A percentile compares a stretch with the other conserved stretches of the same genome.
Conservation (phyloP, 2,113 vertebrate species). For the Menura novaehollandiae region DNA sequence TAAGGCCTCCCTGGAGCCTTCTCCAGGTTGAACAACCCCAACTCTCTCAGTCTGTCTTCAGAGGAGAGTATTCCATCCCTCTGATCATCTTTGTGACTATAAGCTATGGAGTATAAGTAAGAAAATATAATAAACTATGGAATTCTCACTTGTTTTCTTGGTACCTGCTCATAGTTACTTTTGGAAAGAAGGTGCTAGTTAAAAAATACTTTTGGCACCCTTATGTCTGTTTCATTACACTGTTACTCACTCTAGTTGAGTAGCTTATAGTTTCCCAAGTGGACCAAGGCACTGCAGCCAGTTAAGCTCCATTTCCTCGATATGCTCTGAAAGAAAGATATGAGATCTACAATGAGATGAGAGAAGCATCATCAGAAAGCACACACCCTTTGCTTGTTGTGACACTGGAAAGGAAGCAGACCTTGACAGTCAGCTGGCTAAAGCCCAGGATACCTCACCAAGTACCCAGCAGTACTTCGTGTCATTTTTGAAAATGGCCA, state of each 20-base stretch:
- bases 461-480: background rate
- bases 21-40: background rate
- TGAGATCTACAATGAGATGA: background rate
- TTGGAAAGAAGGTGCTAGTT: background rate
- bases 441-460: background rate
- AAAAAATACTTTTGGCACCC: background rate
- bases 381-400: accelerated
- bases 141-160: background rate
- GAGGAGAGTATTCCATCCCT: background rate
- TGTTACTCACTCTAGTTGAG: background rate
- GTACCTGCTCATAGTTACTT: background rate
- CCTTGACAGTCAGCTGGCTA: too few relatives aligned
- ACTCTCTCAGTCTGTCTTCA: background rate
- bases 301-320: background rate
- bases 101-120: background rate
- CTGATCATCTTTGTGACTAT: background rate
- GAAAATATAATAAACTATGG: background rate
- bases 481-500: background rate
- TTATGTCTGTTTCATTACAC: background rate
- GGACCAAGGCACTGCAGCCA: background rate
- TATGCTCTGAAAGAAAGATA: background rate
- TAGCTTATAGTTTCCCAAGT: background rate
- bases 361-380: background rate
- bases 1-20: background rate
- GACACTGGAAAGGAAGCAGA: too few relatives aligned